Base-by-base conservation (phyloP, 2,797 vertebrate genomes). In the Gymnoscopelus braueri region DNA sequence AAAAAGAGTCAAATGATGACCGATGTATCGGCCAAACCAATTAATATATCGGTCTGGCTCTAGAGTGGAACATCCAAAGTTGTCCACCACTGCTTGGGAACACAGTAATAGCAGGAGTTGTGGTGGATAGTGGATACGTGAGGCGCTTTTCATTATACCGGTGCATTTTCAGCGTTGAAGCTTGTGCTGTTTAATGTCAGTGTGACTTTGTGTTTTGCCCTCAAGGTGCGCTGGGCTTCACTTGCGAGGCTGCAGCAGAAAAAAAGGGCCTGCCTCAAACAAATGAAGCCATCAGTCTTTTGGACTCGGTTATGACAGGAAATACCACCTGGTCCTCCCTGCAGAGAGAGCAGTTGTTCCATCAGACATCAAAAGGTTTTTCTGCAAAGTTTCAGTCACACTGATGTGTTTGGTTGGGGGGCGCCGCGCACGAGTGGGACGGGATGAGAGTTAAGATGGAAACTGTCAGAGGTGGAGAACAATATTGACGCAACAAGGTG, bases 141-240 rank as follows among this genome's bases (percentile, higher is more conserved):
- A 23, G 64, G 55, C 19, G 8, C 49, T 64, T 71, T 19, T 58
- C 13, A 61, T 66, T 64, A 47, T 50, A 8, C 3, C 1, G 9
- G 47, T 29, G 29, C 29, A 60, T 72, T 74, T 65, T 55, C 3
- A 76, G 60, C 56, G 60, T 15, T 53, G 9, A 73, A 11, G 3
- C 3, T 1, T 24, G 57, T 51, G 32, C 32, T 13, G 15, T 39
- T 39, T 63, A 54, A 63, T 32, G 29, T 77, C 72, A 63, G 29
- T 1, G 26, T 51, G 48, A 78, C 64, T 72, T 77, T 80, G 66
- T 74, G 69, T 74, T 76, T 70, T 63, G 84, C 54, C 64, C 72
- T 69, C 32, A 39, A 39, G 1, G 39, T 39, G 39, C 39, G 6
- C 39, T 74, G 35, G 39, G 15, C 26, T 54, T 64, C 39, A 62